Evolutionary conservation across 2,113 vertebrate species (phyloP), one percentile per base, ranked within the genome.

Genomic region (Neofelis nebulosa): DNA sequence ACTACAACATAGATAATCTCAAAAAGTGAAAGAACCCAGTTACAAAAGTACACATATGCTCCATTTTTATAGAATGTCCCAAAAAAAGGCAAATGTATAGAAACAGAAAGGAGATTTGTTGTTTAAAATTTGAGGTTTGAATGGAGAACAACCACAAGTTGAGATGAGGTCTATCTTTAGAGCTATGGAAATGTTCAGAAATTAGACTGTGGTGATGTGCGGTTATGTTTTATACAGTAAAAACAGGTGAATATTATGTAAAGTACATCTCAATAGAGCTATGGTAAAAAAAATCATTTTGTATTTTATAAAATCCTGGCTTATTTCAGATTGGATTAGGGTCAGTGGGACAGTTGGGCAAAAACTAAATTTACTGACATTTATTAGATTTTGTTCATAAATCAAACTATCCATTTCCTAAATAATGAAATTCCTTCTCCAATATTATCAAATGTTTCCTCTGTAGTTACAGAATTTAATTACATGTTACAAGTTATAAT

Each of bases 401-500:
- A 82, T 91, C 38, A 38, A 89, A 89, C 55, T 89, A 81, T 19
- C 14, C 5, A 86, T 78, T 92, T 92, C 31, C 16, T 91, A 86
- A 94, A 80, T 55, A 84, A 94, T 90, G 55, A 55, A 48, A 68
- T 74, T 89, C 57, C 55, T 93, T 1, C 65, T 90, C 55, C 21
- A 65, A n/a, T 68, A 66, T 79, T 78, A 84, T 48, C 80, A 85
- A 79, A 36, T 69, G 48, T 80, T 48, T 31, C 3, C 79, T 66
- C 36, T 36, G 10, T n/a, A 48, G 55, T 81, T 86, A 48, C 25
- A 81, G 33, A 86, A 85, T 68, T 80, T 57, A 84, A 95, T 76
- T 76, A 80, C 57, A 66, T 74, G 41, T 82, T 78, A 76, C 14
- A 92, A 63, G 45, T 38, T 88, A 93, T 94, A 95, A 95, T 96